These are phyloP conservation scores for Acridotheres tristis DNA, from an alignment of 2,797 vertebrate species.

Conservation along the genomic window DNA sequence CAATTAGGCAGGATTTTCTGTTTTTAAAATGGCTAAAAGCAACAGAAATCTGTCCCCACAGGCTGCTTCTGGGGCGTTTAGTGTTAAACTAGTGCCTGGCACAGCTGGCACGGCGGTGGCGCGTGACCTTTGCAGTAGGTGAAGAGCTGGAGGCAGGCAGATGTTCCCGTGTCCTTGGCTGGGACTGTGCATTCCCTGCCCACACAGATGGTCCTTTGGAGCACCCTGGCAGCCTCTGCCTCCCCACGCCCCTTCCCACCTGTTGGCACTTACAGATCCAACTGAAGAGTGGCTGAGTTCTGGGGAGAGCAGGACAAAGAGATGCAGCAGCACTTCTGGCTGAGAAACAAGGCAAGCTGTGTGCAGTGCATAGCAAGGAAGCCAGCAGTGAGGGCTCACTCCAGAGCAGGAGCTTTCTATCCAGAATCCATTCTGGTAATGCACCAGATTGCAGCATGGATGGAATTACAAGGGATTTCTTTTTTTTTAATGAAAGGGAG, in stretches of 20 bases:
- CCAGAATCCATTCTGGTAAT: slow-evolving; percentile 7
- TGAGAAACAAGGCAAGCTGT: slow-evolving; percentile 29
- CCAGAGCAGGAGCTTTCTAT: slow-evolving; percentile 39
- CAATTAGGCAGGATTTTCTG: not conserved
- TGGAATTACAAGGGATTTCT: not conserved
- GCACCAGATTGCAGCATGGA: not conserved
- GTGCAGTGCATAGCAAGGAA: not conserved
- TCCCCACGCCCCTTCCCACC: slow-evolving; percentile 11
- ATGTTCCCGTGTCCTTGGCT: not conserved
- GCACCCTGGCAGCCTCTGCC: not conserved
- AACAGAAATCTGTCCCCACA: not conserved
- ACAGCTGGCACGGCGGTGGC: not conserved
- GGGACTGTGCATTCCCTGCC: not conserved
- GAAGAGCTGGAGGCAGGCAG: slow-evolving; percentile 38
- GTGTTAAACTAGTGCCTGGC: not conserved
- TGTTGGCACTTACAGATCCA: slow-evolving; percentile 9
- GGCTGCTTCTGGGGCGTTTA: not conserved
- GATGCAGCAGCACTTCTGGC: slow-evolving; percentile 43
- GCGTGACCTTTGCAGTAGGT: slow-evolving; percentile 9
- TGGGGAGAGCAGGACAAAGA: slow-evolving; percentile 6
- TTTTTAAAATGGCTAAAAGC: not conserved
- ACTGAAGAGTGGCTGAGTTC: not conserved
- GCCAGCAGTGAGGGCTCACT: not conserved
- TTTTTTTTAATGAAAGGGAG: not conserved
- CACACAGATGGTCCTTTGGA: slow-evolving; percentile 38